Evolutionary conservation across 1,140 invertebrate genomes (phyloP), one percentile per base, ranked within the genome.

Genomic region (Grapholita molesta): DNA sequence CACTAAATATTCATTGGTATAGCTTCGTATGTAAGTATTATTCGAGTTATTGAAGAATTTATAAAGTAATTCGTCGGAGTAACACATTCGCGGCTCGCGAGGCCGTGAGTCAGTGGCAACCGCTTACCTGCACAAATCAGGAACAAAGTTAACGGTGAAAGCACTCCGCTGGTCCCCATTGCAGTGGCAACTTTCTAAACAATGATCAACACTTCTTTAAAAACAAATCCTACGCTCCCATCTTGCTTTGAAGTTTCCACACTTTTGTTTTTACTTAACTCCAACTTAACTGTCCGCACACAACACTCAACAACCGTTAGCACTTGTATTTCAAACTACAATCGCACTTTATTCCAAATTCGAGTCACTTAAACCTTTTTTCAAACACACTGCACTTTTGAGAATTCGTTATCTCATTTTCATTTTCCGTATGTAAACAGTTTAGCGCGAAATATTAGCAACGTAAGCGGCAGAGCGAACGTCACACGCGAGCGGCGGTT

Each of bases 91-190:
- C 72, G 76, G n/a, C n/a, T 64, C 73, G 74, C 61, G 71, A 67
- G 71, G 72, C 78, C 84, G 84, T 88, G 72, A 83, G 82, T 80
- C 77, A 89, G 80, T 79, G 24, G 55, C 42, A 21, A 79, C 78
- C 82, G 85, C 86, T 89, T 90, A 90, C 88, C 88, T 88, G 88
- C 76, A 84, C 86, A 89, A 84, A 87, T 85, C 80, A 89, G 77
- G 82, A 89, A 78, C 80, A 85, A 79, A 82, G 80, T 84, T 79
- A 88, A 82, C 76, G 83, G 88, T 84, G 85, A 89, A 87, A 90
- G 88, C 85, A 85, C 76, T 79, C 83, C 76, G 73, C 82, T 77
- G 77, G 75, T 78, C 79, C 78, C 82, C 88, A 90, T 90, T 79
- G 67, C 74, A 82, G 75, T 71, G 64, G 66, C 69, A 81, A 88